Evolutionary conservation across 92 coral and sea anemone genomes (phyloP), one percentile per base, ranked within the genome.

Genomic region (Palythoa heliodiscus): DNA sequence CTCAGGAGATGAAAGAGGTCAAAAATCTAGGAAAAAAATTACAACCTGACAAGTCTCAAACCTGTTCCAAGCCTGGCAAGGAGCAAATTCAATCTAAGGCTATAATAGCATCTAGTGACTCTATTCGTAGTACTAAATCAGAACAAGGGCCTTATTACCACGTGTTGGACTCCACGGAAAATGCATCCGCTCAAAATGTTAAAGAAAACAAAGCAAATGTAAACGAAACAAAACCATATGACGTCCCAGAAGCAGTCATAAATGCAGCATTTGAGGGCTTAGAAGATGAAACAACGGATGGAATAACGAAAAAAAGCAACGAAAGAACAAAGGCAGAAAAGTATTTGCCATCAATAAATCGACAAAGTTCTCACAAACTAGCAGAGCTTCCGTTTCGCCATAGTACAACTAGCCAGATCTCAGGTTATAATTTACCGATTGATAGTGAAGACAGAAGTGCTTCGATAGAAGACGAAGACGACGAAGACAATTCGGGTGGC

Each of bases 211-310:
- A 50, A 57, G 9, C 58, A 12, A n/a, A 24, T 13, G 8, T 3
- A 23, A 53, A 58, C 38, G 14, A 64, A 7, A 37, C 29, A 24
- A 47, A 40, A 38, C 57, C 48, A 22, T 53, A 54, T 29, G 84
- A 80, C 0, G 15, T 52, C 19, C 74, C 75, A 3, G 84, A 80
- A 66, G 75, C 84, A 24, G 23, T 80, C 6, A 80, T 80, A 47
- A 80, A 80, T 19, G 63, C 74, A 24, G 84, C 84, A 13, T 80
- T 80, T 66, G 84, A 66, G 6, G 67, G 70, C 19, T 35, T 77
- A 12, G 54, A 20, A 8, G 55, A 63, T 40, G 73, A 47, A 14
- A 74, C 43, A 43, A 64, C 74, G 11, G 71, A 57, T 11, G 25
- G 1, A 17, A 24, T 11, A 29, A 22, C 52, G 23, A 20, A 37